A percentile compares a stretch with the other conserved stretches of the same genome.
Conservation (phyloP, 2,888 invertebrate genomes). For the Drosophila mulleri region DNA sequence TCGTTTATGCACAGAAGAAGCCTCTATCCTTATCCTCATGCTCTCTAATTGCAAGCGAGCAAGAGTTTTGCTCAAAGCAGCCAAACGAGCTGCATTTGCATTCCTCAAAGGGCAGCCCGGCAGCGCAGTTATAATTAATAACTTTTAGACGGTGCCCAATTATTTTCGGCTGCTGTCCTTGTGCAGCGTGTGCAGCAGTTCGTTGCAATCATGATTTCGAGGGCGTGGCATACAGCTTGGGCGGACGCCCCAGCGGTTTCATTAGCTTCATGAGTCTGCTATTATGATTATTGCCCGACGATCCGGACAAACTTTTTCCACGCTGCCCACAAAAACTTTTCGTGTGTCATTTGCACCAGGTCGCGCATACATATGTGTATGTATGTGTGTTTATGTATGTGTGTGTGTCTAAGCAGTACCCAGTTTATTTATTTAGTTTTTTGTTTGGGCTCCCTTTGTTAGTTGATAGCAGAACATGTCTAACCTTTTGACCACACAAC, state of each 20-base stretch:
- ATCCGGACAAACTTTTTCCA: constrained; percentile 48
- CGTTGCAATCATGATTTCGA: constrained; percentile 26
- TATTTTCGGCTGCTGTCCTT: constrained; percentile 7
- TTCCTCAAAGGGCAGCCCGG: background rate
- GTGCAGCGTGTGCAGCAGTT: background rate
- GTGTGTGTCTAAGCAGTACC: constrained; percentile 8
- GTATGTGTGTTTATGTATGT: background rate
- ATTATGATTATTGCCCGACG: constrained; percentile 62
- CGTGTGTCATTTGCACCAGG: constrained; percentile 18
- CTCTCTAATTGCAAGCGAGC: constrained; percentile 53
- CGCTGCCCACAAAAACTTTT: constrained; percentile 35
- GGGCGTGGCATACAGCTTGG: constrained; percentile 10
- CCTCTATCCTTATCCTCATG: constrained; percentile 11
- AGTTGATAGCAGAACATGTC: constrained; percentile 15
- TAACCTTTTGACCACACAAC: constrained; percentile 19
- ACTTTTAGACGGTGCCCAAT: constrained; percentile 30
- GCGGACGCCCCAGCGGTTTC: constrained; percentile 47
- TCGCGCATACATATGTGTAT: background rate
- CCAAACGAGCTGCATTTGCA: constrained; percentile 13
- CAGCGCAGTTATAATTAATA: constrained; percentile 45
- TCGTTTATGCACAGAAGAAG: background rate
- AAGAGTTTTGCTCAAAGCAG: constrained; percentile 10
- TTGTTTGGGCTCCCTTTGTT: constrained; percentile 30
- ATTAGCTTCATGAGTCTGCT: constrained; percentile 50
- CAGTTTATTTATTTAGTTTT: constrained; percentile 14